Conservation (phyloP, 2,888 invertebrate genomes). For the Zaprionus obscuricornis region DNA sequence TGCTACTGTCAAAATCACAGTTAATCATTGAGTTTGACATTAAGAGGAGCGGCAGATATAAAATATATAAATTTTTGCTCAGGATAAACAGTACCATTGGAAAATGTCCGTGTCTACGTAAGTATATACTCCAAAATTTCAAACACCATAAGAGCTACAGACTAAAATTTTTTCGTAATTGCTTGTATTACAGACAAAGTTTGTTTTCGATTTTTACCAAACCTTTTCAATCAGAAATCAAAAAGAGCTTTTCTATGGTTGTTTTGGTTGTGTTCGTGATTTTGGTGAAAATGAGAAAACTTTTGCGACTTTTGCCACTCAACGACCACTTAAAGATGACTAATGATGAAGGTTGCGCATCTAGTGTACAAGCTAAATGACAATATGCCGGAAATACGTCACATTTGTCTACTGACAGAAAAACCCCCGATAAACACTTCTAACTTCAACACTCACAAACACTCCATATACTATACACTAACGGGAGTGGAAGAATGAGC, state of each 20-base stretch:
- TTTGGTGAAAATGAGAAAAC: constrained; percentile 58
- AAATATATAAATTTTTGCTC: background rate
- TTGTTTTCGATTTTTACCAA: no score
- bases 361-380: constrained; percentile 18
- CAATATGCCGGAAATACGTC: constrained; percentile 64
- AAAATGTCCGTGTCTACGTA: no score
- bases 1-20: constrained; percentile 32
- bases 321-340: constrained; percentile 77
- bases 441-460: constrained; percentile 39
- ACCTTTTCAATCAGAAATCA: no score
- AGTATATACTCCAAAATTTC: no score
- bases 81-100: no score
- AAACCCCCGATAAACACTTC: constrained; percentile 54
- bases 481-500: background rate
- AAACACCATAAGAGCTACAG: no score
- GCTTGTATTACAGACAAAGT: no score
- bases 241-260: no score
- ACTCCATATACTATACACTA: background rate
- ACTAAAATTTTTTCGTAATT: constrained; percentile 33
- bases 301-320: constrained; percentile 77
- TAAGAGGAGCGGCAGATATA: constrained; percentile 41
- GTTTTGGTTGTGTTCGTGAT: constrained; percentile 45
- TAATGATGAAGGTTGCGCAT: constrained; percentile 60
- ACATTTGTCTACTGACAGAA: constrained; percentile 65
- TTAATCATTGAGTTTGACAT: constrained; percentile 36